Base-by-base conservation (phyloP, 2,888 invertebrate genomes). In the Hirtodrosophila cameraria region DNA sequence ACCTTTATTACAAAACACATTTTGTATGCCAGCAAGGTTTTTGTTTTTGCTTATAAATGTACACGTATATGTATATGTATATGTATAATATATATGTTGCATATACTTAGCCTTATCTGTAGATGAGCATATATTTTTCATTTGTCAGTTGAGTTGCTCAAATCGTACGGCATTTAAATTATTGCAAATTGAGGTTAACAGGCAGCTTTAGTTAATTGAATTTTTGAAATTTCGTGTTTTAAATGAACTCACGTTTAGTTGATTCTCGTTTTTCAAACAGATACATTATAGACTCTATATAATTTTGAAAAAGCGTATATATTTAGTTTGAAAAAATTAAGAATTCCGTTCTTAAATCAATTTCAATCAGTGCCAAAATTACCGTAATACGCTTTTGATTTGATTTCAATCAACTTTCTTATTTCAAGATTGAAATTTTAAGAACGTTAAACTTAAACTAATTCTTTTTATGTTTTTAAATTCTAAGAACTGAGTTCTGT, bases 151-250 rank as follows among this genome's bases (percentile, higher is more conserved):
- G 76, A 55, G 65, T 41, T 57, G 53, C 50, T 65, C 59, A 46
- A 75, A 67, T 75, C 83, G 79, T 53, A 69, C 28, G 57, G 45
- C 72, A 80, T 72, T 78, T 72, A 78, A 75, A 75, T 83, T 68
- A 83, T 81, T 84, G 81, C 74, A 58, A 28, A 13, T 20, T 36
- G 46, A 6, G 28, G 39, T 20, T 2, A 31, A 16, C 16, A 7
- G 43, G 12, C 27, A 20, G 9, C 58, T 31, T 38, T 63, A 50
- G 61, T 61, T 70, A 67, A 70, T 70, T 70, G 57, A 70, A 73
- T 73, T 70, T 46, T 31, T 11, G 30, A 42, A 38, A 15, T 62
- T 52, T 38, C n/a, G n/a, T n/a, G n/a, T n/a, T n/a, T n/a, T n/a
- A n/a, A n/a, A n/a, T n/a, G n/a, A 23, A 18, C 9, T 15, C 1